Conservation (phyloP, 2,888 invertebrate genomes). For the Alloscopus bannaensis region DNA sequence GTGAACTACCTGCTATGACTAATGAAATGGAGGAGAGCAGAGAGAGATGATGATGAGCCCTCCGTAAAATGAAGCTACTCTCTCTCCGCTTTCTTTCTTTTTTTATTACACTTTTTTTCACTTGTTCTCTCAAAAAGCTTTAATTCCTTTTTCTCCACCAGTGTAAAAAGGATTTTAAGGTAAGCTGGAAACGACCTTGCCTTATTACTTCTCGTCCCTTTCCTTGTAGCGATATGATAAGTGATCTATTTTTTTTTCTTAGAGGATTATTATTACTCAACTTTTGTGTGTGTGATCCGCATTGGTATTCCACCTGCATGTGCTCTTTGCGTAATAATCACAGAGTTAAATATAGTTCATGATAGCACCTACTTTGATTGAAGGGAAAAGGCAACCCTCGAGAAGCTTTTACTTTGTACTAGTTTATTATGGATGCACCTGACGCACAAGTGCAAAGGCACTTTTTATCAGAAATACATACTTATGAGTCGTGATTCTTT, state of each 20-base stretch:
- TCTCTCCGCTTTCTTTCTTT: constrained; percentile 6
- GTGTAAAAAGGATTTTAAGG: too few species aligned
- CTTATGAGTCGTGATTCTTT: not conserved
- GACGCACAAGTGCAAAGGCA: constrained; percentile 18
- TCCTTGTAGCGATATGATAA: constrained; percentile 15
- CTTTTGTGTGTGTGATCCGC: constrained; percentile 6
- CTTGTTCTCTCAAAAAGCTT: constrained; percentile 40
- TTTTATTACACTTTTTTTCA: constrained; percentile 12
- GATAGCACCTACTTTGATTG: not conserved
- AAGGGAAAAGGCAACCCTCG: not conserved
- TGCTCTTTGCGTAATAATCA: too few species aligned
- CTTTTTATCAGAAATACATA: too few species aligned
- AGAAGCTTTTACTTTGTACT: not conserved
- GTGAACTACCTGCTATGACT: constrained; percentile 60
- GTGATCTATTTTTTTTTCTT: constrained; percentile 24
- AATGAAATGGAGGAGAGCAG: constrained; percentile 59
- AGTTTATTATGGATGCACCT: too few species aligned
- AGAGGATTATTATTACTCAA: constrained; percentile 5
- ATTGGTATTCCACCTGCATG: too few species aligned
- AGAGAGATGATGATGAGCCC: too few species aligned
- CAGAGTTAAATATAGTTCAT: too few species aligned
- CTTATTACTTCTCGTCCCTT: constrained; percentile 3
- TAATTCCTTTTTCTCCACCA: too few species aligned
- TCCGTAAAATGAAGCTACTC: not conserved
- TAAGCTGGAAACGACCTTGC: constrained; percentile 6